Evolutionary conservation across 2,888 invertebrate species (phyloP), one percentile per base, ranked within the genome.

Genomic region (Eupeodes luniger): DNA sequence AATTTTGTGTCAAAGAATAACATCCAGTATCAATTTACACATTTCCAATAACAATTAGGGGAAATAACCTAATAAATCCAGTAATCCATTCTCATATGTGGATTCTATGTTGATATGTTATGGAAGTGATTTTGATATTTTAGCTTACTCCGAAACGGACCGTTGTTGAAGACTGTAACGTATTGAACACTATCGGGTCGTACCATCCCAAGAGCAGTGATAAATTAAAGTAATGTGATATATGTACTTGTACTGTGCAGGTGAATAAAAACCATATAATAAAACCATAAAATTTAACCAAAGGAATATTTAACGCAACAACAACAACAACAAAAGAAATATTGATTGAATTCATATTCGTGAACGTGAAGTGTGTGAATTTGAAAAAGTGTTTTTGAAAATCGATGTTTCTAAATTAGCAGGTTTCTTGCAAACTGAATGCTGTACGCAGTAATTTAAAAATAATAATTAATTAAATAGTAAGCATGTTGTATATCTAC

Each of bases 21-120:
- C 67, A 62, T 44, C 10, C n/a, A n/a, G 4, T 12, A 64, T 57
- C 14, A 57, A 70, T 34, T 36, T 14, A 67, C 61, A 66, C 70
- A 66, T 70, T 66, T 82, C 64, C 64, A 66, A 79, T 47, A 27
- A 0, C 78, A 79, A 76, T 79, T 76, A 83, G 83, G 86, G 76
- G 86, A 0, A 87, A 40, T 16, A 61, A 40, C 72, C 6, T 44
- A 70, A 7, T 0, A 49, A 44, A 11, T 16, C 36, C 51, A 70
- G 70, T 53, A 80, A 27, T 27, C 27, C 79, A 79, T 16, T 36
- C 40, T 51, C 67, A 55, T 19, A 34, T 72, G 72, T 72, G 72
- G 34, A 19, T n/a, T 16, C n/a, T 53, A 64, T 47, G 51, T 27
- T 67, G 10, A 59, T 44, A 36, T 74, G 57, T 51, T 61, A 57